Conservation (phyloP, 2,113 vertebrate genomes). For the Caretta caretta region DNA sequence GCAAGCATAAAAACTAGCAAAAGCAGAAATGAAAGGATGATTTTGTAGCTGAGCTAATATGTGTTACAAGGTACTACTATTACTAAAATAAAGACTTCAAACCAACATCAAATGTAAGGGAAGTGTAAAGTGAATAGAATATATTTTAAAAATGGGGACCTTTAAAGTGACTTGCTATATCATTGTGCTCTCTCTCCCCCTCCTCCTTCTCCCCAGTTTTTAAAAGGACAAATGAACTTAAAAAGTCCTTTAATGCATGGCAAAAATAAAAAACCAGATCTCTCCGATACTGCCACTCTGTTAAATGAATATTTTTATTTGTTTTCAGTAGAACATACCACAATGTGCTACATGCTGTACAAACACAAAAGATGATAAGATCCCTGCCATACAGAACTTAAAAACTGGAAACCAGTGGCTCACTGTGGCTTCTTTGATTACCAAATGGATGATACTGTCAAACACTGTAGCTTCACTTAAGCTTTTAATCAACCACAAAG, state of each 20-base stretch:
- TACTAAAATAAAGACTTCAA: background rate
- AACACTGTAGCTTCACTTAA: background rate
- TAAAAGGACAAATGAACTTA: background rate
- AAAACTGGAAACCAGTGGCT: background rate
- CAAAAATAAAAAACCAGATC: background rate
- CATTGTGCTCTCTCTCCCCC: background rate
- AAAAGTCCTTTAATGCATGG: background rate
- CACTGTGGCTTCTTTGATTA: background rate
- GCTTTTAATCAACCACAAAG: background rate
- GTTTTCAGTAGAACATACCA: background rate
- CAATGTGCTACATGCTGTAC: background rate
- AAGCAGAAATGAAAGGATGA: background rate
- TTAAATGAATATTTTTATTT: background rate
- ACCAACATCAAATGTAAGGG: background rate
- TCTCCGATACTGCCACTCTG: background rate
- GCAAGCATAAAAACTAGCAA: background rate
- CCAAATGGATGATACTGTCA: background rate
- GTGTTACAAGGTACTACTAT: background rate
- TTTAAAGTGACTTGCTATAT: background rate
- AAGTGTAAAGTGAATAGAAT: background rate
- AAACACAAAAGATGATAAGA: background rate
- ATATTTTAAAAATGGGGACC: rapidly evolving
- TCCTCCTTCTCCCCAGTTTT: background rate
- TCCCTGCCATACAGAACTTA: background rate
- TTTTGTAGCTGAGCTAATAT: background rate